These are phyloP conservation scores for Rhinoptilus africanus DNA, from an alignment of 2,113 vertebrate species.

Conservation along the genomic window DNA sequence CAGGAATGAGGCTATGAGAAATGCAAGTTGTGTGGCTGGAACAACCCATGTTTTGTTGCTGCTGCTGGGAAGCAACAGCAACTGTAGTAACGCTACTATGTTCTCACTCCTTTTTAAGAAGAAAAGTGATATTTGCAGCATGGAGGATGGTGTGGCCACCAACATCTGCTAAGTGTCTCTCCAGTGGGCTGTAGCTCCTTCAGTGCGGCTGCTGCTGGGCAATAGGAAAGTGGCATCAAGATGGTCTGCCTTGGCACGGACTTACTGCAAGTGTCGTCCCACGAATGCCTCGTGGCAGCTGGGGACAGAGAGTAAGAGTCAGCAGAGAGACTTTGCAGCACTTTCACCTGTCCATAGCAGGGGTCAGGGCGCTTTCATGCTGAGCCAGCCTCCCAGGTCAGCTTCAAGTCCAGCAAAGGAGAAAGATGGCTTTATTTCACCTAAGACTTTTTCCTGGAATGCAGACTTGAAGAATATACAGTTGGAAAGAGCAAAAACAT, in stretches of 20 bases:
- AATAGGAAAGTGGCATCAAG: not conserved
- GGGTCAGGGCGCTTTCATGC: not conserved
- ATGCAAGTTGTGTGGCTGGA: not conserved
- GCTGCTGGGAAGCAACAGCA: not conserved
- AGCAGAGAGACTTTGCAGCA: not conserved
- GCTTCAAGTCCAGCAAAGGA: not conserved
- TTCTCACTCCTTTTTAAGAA: not conserved
- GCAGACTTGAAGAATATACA: not conserved
- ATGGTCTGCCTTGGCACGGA: not conserved
- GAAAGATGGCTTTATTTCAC: not conserved
- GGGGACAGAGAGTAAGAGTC: not conserved
- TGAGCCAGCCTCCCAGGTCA: not conserved
- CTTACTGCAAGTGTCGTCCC: not conserved
- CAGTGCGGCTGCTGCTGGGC: not conserved
- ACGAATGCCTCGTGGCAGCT: not conserved
- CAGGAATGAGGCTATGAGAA: not conserved
- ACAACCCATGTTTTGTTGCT: not conserved
- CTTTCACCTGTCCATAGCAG: accelerated
- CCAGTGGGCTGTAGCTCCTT: not conserved
- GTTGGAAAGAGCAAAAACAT: not conserved
- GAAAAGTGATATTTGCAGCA: not conserved
- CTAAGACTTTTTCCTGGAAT: not conserved
- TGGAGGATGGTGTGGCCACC: not conserved
- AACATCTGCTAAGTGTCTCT: not conserved
- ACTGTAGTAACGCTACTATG: not conserved